These are phyloP conservation scores for Ostrea denselamellosa DNA, from an alignment of 1,140 invertebrate genomes.

Conservation along the genomic window DNA sequence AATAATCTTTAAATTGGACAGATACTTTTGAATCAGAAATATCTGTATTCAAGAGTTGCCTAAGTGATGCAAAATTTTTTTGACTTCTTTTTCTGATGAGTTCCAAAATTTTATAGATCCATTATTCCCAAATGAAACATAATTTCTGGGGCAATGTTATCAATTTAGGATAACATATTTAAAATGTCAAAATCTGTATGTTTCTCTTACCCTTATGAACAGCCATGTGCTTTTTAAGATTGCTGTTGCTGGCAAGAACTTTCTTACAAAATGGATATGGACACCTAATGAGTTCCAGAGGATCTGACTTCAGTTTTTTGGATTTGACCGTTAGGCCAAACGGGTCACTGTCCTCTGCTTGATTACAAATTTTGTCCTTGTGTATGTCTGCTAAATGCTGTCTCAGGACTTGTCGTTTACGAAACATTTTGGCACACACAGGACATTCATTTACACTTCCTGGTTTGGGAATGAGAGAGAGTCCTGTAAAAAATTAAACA, in stretches of 20 bases:
- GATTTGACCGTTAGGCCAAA: not conserved
- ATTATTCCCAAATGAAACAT: too few species aligned
- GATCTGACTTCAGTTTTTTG: not conserved
- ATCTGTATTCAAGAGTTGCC: too few species aligned
- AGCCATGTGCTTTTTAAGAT: constrained; percentile 3
- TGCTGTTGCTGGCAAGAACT: constrained; percentile 9
- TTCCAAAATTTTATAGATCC: too few species aligned
- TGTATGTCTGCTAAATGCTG: not conserved
- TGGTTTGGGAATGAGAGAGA: not conserved
- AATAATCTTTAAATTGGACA: too few species aligned
- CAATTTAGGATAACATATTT: too few species aligned
- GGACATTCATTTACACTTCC: not conserved
- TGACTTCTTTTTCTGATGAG: too few species aligned
- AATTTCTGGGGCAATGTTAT: too few species aligned
- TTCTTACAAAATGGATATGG: constrained; percentile 30
- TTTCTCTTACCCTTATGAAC: not conserved
- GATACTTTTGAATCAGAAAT: too few species aligned
- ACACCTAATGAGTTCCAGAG: not conserved
- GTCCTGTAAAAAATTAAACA: not conserved
- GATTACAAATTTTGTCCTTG: not conserved
- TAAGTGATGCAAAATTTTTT: too few species aligned
- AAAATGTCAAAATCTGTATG: too few species aligned
- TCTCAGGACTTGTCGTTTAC: not conserved
- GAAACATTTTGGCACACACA: not conserved
- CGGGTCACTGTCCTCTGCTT: not conserved